Evolutionary conservation across 2,888 invertebrate species (phyloP).

Genomic region (Mythimna vitellina): DNA sequence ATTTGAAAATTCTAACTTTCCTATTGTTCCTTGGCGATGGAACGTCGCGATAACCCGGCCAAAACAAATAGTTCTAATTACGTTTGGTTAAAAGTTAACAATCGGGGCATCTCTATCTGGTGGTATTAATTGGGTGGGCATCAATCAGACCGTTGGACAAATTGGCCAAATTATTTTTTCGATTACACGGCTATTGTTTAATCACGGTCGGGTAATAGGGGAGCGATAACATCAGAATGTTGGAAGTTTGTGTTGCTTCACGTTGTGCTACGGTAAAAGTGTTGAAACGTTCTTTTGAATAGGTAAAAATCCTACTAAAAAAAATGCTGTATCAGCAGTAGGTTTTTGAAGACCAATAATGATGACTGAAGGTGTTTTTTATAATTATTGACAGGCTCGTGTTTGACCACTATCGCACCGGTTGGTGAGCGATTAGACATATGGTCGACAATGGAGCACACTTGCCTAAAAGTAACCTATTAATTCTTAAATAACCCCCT

Average conservation of each 20-base stretch:
- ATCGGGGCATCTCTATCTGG: constrained; percentile 83
- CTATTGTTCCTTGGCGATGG: constrained; percentile 81
- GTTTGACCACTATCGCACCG: too few species aligned
- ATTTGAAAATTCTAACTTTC: constrained; percentile 81
- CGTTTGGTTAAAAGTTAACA: constrained; percentile 83
- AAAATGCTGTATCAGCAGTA: neutral
- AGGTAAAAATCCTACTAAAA: neutral
- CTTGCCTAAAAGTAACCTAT: too few species aligned
- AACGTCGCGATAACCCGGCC: constrained; percentile 77
- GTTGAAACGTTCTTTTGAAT: neutral
- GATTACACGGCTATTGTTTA: constrained; percentile 88
- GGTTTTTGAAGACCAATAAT: neutral
- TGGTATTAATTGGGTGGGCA: constrained; percentile 83
- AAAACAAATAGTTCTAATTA: constrained; percentile 90
- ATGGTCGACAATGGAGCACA: too few species aligned
- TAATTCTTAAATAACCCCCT: too few species aligned
- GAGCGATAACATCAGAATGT: constrained; percentile 79
- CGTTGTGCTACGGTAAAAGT: constrained; percentile 55
- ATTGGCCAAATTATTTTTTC: constrained; percentile 89
- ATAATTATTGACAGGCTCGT: too few species aligned
- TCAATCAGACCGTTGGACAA: constrained; percentile 81
- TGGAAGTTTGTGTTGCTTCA: constrained; percentile 61
- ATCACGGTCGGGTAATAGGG: constrained; percentile 84
- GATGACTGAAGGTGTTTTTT: neutral
- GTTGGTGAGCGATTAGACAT: too few species aligned